A percentile compares a stretch with the other conserved stretches of the same genome.
phyloP scores from a whole-genome alignment of 2,113 vertebrate species.

The Synchiropus splendidus region DNA sequence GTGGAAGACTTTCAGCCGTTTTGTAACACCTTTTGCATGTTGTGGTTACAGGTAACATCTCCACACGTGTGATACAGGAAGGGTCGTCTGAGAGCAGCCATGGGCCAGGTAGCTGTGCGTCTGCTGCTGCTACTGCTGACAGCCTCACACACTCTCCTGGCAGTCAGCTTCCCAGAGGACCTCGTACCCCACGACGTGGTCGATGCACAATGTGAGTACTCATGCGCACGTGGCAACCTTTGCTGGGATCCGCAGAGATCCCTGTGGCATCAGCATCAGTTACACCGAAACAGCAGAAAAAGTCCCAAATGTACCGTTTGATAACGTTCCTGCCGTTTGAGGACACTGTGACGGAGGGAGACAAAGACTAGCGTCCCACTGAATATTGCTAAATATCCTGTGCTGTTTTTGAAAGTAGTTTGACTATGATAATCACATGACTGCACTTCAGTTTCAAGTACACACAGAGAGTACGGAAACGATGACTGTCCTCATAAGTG shows the following conservation, averaged over 20 bases:
- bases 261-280: neutral
- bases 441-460: too few species aligned
- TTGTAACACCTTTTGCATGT: neutral
- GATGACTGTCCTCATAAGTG: too few species aligned
- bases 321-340: too few species aligned
- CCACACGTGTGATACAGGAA: conserved; percentile 57
- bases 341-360: too few species aligned
- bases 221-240: conserved; percentile 2
- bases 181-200: conserved; percentile 77
- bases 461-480: too few species aligned
- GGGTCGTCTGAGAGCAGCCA: conserved; percentile 67
- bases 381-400: too few species aligned
- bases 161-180: conserved; percentile 93
- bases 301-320: neutral
- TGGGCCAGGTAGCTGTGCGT: conserved; percentile 73
- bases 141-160: conserved; percentile 58
- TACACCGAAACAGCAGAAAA: neutral
- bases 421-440: too few species aligned
- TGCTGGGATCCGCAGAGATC: neutral
- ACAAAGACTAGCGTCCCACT: too few species aligned
- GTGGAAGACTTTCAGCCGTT: too few species aligned
- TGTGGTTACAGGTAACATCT: conserved; percentile 73
- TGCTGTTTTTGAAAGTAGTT: too few species aligned
- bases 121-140: conserved; percentile 71
- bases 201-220: conserved; percentile 87